Conservation (phyloP, 2,113 vertebrate genomes). For the Solea senegalensis region DNA sequence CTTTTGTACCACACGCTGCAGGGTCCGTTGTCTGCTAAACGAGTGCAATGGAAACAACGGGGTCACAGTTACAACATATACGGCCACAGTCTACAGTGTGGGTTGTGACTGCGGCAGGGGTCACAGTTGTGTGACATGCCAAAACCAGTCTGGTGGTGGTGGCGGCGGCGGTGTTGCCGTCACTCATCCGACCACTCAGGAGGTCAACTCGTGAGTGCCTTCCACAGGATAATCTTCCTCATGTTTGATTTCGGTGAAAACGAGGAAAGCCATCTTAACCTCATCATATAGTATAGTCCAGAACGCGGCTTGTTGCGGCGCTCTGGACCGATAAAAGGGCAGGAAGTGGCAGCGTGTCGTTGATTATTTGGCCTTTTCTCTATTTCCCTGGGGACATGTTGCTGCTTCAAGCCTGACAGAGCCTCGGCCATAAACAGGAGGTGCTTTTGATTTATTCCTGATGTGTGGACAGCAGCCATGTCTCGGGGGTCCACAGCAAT, state of each 20-base stretch:
- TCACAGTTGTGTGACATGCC: slow-evolving; percentile 62
- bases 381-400: slow-evolving; percentile 70
- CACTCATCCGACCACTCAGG: slow-evolving; percentile 33
- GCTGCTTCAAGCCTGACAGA: slow-evolving; percentile 59
- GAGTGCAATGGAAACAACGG: slow-evolving; percentile 61
- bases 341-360: slow-evolving; percentile 70
- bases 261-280: slow-evolving; percentile 28
- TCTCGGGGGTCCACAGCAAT: slow-evolving; percentile 66
- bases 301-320: slow-evolving; percentile 33
- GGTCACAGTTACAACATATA: slow-evolving; percentile 65
- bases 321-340: slow-evolving; percentile 60
- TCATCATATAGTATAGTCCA: slow-evolving; percentile 22
- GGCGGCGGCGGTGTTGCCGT: slow-evolving; percentile 42
- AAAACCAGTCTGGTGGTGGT: slow-evolving; percentile 33
- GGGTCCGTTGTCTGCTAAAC: slow-evolving; percentile 63
- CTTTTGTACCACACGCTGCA: slow-evolving; percentile 41
- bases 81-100: slow-evolving; percentile 12
- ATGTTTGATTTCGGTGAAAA: slow-evolving; percentile 43
- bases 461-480: slow-evolving; percentile 65
- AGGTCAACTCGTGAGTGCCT: slow-evolving; percentile 11
- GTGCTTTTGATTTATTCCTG: slow-evolving; percentile 75
- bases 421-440: slow-evolving; percentile 45
- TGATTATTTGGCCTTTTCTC: slow-evolving; percentile 73
- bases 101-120: slow-evolving; percentile 35
- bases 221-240: slow-evolving; percentile 10